phyloP scores from a whole-genome alignment of 92 coral and sea anemone genomes.

The Zoanthus solanderi region DNA sequence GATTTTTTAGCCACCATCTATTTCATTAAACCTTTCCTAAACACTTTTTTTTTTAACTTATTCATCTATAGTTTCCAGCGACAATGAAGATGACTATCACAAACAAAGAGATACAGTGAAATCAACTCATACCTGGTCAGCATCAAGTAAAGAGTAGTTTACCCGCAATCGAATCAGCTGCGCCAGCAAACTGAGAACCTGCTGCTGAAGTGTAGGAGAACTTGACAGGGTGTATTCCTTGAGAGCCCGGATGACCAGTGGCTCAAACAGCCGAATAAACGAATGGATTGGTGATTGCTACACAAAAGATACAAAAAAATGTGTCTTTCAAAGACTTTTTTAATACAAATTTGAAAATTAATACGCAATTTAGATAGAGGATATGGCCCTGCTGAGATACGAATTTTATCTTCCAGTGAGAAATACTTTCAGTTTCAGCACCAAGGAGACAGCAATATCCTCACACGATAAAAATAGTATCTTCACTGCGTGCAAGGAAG shows the following conservation, averaged over 20 bases:
- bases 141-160: slow-evolving; percentile 93
- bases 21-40: no score
- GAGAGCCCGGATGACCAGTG: slow-evolving; percentile 92
- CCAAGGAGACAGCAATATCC: no score
- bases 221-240: slow-evolving; percentile 95
- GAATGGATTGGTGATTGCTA: slow-evolving; percentile 98
- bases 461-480: no score
- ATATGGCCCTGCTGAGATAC: no score
- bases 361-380: no score
- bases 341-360: no score
- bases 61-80: no score
- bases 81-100: not conserved
- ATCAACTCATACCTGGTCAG: slow-evolving; percentile 81
- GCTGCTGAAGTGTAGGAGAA: slow-evolving; percentile 80
- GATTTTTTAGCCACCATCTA: no score
- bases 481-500: no score
- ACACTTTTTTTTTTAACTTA: no score
- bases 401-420: no score
- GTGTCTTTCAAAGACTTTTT: not conserved
- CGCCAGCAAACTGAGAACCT: slow-evolving; percentile 90
- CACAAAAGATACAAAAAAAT: not conserved
- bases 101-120: not conserved
- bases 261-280: slow-evolving; percentile 97
- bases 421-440: no score
- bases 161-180: slow-evolving; percentile 92